Conservation (phyloP, 2,113 vertebrate species). For the Phyllostomus hastatus region DNA sequence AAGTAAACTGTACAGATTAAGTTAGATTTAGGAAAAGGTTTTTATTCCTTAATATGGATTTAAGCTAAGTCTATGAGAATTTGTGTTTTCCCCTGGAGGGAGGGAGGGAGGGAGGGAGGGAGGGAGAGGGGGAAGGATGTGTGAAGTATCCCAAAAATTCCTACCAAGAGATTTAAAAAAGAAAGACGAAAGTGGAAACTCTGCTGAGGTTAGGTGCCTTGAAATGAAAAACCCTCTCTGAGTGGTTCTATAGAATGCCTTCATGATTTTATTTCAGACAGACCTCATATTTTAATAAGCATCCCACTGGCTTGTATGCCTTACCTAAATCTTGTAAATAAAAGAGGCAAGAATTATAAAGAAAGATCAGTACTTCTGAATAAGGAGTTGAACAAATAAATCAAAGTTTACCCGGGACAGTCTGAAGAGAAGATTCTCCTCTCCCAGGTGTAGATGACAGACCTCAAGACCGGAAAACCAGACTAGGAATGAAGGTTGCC, state of each 20-base stretch:
- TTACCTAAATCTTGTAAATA: neutral
- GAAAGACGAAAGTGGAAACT: conserved; percentile 10
- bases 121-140: no score
- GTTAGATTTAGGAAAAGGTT: neutral
- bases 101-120: no score
- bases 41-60: neutral
- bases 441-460: neutral
- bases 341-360: neutral
- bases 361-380: neutral
- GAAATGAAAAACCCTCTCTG: neutral
- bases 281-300: neutral
- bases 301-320: neutral
- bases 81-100: neutral
- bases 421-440: neutral
- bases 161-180: neutral
- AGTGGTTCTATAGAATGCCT: neutral
- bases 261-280: neutral
- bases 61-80: neutral
- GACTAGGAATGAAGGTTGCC: neutral
- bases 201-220: neutral
- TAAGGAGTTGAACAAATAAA: neutral
- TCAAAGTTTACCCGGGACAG: neutral
- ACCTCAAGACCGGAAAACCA: neutral
- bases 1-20: neutral
- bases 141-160: neutral